Evolutionary conservation across 1,140 invertebrate species (phyloP).

Genomic region (Hermetia illucens): DNA sequence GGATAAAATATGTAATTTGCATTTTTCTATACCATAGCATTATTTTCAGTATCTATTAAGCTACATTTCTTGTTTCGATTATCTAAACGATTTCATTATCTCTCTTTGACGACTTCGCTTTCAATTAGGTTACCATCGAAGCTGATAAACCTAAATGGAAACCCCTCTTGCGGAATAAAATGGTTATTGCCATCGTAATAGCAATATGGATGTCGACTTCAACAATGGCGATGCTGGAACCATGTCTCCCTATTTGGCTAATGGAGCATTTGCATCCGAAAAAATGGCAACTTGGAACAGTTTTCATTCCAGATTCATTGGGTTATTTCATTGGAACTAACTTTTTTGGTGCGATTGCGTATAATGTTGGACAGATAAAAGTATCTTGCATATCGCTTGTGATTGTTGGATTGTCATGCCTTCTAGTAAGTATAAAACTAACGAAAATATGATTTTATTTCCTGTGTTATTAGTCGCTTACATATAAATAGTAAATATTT

Average conservation of each 20-base stretch:
- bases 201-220: conserved; percentile 61
- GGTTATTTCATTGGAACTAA: conserved; percentile 71
- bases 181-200: conserved; percentile 43
- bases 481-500: conserved; percentile 1
- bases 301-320: conserved; percentile 70
- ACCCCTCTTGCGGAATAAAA: conserved; percentile 39
- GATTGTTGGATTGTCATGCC: conserved; percentile 44
- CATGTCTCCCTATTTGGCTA: conserved; percentile 70
- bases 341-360: conserved; percentile 52
- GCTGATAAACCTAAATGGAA: conserved; percentile 33
- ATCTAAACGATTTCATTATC: background rate
- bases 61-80: no score
- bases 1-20: no score
- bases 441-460: no score
- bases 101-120: background rate
- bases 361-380: conserved; percentile 45
- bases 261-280: conserved; percentile 54
- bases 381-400: conserved; percentile 45
- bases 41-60: no score
- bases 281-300: conserved; percentile 64
- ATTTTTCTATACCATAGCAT: no score
- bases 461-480: no score
- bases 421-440: conserved; percentile 39
- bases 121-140: conserved; percentile 3
- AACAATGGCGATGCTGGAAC: conserved; percentile 66